These are phyloP conservation scores for Molanna angustata DNA, from an alignment of 2,888 invertebrate genomes.

Conservation along the genomic window DNA sequence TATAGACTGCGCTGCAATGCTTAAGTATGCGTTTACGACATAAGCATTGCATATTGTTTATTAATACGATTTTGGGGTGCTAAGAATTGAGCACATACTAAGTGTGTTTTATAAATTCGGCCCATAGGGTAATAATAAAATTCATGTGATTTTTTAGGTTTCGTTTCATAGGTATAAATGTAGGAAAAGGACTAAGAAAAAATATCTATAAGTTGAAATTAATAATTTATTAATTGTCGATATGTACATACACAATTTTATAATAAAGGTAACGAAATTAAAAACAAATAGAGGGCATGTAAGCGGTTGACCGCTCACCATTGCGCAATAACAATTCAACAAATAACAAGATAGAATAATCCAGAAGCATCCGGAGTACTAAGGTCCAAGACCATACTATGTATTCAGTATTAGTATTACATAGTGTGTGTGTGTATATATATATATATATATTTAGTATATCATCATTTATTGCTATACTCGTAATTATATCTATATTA, in stretches of 20 bases:
- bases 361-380: background rate
- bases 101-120: too few species aligned
- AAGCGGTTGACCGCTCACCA: conserved; percentile 12
- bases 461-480: conserved; percentile 29
- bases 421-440: too few species aligned
- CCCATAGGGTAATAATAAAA: too few species aligned
- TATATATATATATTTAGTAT: conserved; percentile 17
- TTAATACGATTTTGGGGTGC: too few species aligned
- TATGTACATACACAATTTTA: conserved; percentile 30
- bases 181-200: background rate
- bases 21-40: too few species aligned
- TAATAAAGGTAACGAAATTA: conserved; percentile 30
- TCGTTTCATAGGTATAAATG: too few species aligned
- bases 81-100: too few species aligned
- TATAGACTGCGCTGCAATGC: too few species aligned
- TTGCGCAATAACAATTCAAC: conserved; percentile 22
- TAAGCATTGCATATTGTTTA: too few species aligned
- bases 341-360: conserved; percentile 24
- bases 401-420: background rate
- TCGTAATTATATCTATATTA: conserved; percentile 23
- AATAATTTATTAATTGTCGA: conserved; percentile 29
- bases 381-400: conserved; percentile 3
- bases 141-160: too few species aligned
- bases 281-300: conserved; percentile 26
- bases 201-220: conserved; percentile 14